Percentiles rank a stretch among this genome's conserved stretches.
Evolutionary conservation across 2,888 invertebrate species (phyloP).

Genomic region (Lasioglossum vierecki): DNA sequence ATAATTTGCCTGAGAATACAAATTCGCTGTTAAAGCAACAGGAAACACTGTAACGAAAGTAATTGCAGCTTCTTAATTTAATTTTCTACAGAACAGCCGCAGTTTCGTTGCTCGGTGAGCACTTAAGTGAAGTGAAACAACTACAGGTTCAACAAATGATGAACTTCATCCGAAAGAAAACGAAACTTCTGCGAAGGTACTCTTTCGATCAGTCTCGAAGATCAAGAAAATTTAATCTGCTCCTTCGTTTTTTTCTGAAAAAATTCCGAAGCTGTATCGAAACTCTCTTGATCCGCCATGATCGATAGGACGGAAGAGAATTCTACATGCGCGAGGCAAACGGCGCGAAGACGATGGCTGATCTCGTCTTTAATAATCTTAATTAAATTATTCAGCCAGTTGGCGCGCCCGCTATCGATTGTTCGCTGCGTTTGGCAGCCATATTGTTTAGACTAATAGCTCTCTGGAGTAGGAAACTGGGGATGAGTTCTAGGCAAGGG

Average conservation of each 20-base stretch:
- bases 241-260: neutral
- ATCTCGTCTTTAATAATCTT: conserved; percentile 74
- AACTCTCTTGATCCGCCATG: neutral
- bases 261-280: neutral
- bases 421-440: conserved; percentile 82
- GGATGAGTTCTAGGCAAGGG: conserved; percentile 65
- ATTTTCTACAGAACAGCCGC: neutral
- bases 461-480: conserved; percentile 79
- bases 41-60: neutral
- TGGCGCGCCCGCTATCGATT: conserved; percentile 79
- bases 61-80: neutral
- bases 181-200: neutral
- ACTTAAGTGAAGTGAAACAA: neutral
- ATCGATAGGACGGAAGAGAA: neutral
- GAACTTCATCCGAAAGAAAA: neutral
- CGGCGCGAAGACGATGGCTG: conserved; percentile 45
- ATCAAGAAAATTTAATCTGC: neutral
- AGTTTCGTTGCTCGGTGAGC: neutral
- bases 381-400: conserved; percentile 76
- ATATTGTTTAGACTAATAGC: conserved; percentile 83
- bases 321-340: neutral
- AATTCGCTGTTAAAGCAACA: neutral
- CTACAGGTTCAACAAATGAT: neutral
- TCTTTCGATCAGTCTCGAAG: neutral
- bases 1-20: neutral